phyloP scores from a whole-genome alignment of 1,140 invertebrate genomes.

The Armadillidium nasatum region DNA sequence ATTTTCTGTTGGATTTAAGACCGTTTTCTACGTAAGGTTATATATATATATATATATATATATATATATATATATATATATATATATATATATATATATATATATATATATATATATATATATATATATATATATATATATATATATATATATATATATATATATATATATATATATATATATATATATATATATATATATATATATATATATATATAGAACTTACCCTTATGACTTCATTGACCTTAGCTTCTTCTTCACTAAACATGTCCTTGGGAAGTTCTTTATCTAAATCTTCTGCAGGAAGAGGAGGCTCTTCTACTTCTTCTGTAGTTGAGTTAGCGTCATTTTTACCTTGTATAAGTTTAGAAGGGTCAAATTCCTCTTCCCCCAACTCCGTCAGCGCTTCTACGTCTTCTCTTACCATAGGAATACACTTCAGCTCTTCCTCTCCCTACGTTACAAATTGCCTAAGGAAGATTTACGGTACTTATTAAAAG shows the following conservation, averaged over 20 bases:
- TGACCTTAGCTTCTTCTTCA: not conserved
- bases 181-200: constrained; percentile 15
- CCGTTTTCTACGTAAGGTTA: too few relatives aligned
- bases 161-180: not conserved
- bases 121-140: constrained; percentile 14
- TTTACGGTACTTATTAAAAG: too few relatives aligned
- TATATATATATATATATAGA: constrained; percentile 12
- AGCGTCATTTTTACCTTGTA: not conserved
- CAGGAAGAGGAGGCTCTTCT: not conserved
- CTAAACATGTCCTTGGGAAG: not conserved
- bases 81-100: constrained; percentile 1
- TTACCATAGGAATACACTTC: constrained; percentile 4
- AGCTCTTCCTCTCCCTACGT: not conserved
- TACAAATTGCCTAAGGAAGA: not conserved
- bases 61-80: not conserved
- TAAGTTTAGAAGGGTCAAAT: not conserved
- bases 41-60: constrained; percentile 2
- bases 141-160: constrained; percentile 7
- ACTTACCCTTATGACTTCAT: not conserved
- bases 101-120: not conserved
- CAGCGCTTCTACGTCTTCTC: not conserved
- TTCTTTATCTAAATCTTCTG: not conserved
- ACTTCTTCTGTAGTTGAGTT: not conserved
- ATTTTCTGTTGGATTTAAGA: too few relatives aligned
- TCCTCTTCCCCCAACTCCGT: not conserved